phyloP scores from a whole-genome alignment of 2,888 invertebrate genomes.

The Poecilus cupreus region DNA sequence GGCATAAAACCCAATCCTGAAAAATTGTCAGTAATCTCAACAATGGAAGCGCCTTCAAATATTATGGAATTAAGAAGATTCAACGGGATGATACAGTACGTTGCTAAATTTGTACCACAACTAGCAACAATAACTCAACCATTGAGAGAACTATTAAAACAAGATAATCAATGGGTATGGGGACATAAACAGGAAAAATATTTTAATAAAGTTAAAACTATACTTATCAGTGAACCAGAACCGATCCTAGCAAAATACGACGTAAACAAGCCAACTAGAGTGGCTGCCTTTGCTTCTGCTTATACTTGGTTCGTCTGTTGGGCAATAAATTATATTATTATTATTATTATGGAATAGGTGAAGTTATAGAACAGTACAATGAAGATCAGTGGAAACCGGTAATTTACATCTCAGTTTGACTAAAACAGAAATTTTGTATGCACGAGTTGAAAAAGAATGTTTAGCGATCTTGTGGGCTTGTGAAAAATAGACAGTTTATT shows the following conservation, averaged over 20 bases:
- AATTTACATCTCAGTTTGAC: background rate
- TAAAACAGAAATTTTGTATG: background rate
- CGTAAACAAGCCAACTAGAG: background rate
- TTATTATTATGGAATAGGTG: background rate
- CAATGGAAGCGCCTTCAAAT: background rate
- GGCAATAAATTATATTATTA: too few relatives aligned
- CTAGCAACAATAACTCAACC: too few relatives aligned
- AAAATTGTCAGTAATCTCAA: background rate
- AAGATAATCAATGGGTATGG: background rate
- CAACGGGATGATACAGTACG: too few relatives aligned
- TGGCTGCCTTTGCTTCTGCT: background rate
- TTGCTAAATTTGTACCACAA: too few relatives aligned
- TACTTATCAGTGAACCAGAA: background rate
- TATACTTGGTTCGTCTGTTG: too few relatives aligned
- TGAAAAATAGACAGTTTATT: too few relatives aligned
- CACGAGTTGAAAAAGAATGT: background rate
- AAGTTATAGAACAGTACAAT: background rate
- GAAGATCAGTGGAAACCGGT: conserved; percentile 1
- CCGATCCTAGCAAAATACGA: background rate
- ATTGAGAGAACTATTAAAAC: too few relatives aligned
- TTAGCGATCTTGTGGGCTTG: too few relatives aligned
- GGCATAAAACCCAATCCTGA: background rate
- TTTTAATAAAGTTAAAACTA: background rate
- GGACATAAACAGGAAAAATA: background rate
- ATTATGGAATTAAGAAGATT: too few relatives aligned